Evolutionary conservation across 2,888 invertebrate species (phyloP).

Genomic region (Sesia apiformis): DNA sequence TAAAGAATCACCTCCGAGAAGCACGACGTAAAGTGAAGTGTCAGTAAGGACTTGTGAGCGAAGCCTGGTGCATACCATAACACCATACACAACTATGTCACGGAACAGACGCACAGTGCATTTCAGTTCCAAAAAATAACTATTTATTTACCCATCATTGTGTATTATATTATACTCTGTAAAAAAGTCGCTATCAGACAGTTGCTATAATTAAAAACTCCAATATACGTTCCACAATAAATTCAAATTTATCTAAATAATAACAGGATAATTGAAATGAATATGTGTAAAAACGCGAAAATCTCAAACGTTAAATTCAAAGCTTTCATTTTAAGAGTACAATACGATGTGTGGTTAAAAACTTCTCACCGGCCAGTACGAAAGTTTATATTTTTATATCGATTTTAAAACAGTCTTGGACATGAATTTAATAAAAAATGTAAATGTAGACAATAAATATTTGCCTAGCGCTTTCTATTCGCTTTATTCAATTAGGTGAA

Average conservation of each 20-base stretch:
- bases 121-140: slow-evolving; percentile 11
- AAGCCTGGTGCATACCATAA: slow-evolving; percentile 52
- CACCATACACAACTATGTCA: slow-evolving; percentile 29
- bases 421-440: background rate
- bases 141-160: background rate
- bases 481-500: background rate
- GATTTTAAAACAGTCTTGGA: slow-evolving; percentile 8
- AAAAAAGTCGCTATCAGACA: slow-evolving; percentile 15
- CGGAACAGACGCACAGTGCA: slow-evolving; percentile 30
- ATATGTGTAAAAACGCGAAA: background rate
- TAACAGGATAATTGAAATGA: background rate
- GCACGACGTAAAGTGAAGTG: slow-evolving; percentile 63
- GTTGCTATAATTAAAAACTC: slow-evolving; percentile 18
- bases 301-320: slow-evolving; percentile 5
- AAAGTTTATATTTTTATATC: slow-evolving; percentile 4
- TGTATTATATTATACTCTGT: background rate
- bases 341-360: background rate
- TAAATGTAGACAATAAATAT: background rate
- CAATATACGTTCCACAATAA: slow-evolving; percentile 3
- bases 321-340: background rate
- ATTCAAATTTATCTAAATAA: background rate
- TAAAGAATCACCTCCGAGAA: slow-evolving; percentile 32
- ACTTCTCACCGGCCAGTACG: background rate
- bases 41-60: slow-evolving; percentile 62
- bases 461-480: background rate